These are phyloP conservation scores for Ptyas mucosa DNA, from an alignment of 2,113 vertebrate genomes.

Conservation along the genomic window DNA sequence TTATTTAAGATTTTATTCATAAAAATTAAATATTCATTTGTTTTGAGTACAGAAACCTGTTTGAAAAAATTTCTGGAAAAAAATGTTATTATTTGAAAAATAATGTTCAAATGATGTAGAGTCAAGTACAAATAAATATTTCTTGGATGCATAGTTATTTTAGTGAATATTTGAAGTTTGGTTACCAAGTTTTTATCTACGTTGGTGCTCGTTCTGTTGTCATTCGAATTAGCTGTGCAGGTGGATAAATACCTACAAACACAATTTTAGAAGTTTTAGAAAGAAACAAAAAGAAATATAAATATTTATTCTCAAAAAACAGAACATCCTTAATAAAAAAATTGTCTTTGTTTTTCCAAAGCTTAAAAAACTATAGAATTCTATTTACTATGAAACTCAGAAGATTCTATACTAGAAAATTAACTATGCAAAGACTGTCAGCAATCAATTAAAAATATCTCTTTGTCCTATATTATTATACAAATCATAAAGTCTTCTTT, in stretches of 20 bases:
- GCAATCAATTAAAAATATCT: not conserved
- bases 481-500: not conserved
- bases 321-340: too few species aligned
- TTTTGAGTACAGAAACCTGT: not conserved
- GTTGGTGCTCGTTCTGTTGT: constrained; percentile 83
- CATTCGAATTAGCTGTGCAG: constrained; percentile 79
- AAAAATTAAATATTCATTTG: not conserved
- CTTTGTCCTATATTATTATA: not conserved
- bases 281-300: not conserved
- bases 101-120: not conserved
- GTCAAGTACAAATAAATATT: not conserved
- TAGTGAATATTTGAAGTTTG: not conserved
- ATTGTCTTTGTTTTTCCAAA: not conserved
- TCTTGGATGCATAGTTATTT: not conserved
- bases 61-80: not conserved
- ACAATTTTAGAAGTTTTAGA: not conserved
- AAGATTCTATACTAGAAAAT: not conserved
- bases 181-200: constrained; percentile 90
- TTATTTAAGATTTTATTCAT: not conserved
- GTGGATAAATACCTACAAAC: constrained; percentile 69
- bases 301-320: not conserved
- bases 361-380: not conserved
- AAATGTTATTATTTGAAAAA: not conserved
- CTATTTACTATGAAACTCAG: not conserved
- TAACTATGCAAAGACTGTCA: not conserved